Percentiles rank a stretch among this genome's conserved stretches.
Conservation (phyloP, 2,888 invertebrate genomes). For the Eristalis intricaria region DNA sequence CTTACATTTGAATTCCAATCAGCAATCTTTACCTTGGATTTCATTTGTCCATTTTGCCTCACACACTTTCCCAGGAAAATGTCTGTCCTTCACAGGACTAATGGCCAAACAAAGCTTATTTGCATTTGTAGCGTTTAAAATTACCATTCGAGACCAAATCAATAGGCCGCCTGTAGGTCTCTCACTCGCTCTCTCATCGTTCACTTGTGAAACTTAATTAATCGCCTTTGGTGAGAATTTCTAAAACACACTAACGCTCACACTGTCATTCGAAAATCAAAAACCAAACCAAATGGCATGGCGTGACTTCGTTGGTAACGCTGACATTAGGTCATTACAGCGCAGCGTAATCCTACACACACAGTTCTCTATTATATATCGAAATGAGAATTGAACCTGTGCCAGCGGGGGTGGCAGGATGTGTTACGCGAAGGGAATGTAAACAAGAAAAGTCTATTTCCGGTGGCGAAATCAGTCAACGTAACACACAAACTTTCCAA, state of each 20-base stretch:
- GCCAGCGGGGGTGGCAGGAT: neutral
- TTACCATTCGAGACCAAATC: constrained; percentile 19
- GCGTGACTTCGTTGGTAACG: neutral
- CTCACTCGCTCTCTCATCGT: no score
- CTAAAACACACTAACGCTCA: constrained; percentile 1
- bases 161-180: neutral
- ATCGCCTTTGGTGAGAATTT: neutral
- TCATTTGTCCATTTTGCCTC: neutral
- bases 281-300: constrained; percentile 1
- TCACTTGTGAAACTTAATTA: constrained; percentile 15
- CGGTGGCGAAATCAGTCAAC: neutral
- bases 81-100: constrained; percentile 21
- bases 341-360: neutral
- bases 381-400: neutral
- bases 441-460: constrained; percentile 1
- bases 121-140: constrained; percentile 27
- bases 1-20: constrained; percentile 27
- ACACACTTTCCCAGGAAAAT: neutral
- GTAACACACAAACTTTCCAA: neutral
- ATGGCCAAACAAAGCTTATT: constrained; percentile 28
- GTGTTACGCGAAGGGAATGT: neutral
- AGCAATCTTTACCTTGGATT: constrained; percentile 4
- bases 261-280: neutral
- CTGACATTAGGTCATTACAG: neutral
- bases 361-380: neutral